Conservation (phyloP, 2,797 vertebrate species). For the Melanotaenia trifasciata region DNA sequence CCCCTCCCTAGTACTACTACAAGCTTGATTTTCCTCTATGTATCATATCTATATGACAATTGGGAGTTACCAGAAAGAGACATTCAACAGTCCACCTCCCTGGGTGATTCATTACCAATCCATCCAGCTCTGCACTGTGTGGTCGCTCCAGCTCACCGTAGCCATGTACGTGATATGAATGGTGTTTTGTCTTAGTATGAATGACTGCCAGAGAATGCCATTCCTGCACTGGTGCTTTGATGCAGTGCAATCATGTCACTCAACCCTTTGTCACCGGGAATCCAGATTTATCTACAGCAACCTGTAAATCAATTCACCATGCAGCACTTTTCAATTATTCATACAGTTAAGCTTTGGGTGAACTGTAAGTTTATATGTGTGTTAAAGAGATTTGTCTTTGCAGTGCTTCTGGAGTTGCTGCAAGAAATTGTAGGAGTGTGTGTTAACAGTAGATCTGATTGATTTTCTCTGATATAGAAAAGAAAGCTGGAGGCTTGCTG, state of each 20-base stretch:
- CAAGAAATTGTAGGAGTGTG: constrained; percentile 40
- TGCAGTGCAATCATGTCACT: constrained; percentile 54
- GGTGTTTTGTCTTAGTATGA: constrained; percentile 75
- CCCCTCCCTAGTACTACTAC: constrained; percentile 14
- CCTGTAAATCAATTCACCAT: constrained; percentile 59
- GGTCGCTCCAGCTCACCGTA: constrained; percentile 73
- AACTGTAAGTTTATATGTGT: constrained; percentile 41
- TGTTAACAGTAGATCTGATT: constrained; percentile 59
- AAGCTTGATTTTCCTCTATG: constrained; percentile 47
- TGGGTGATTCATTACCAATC: constrained; percentile 78
- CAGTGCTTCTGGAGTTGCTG: constrained; percentile 36
- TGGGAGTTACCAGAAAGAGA: constrained; percentile 71
- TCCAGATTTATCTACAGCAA: constrained; percentile 63
- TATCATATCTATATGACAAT: constrained; percentile 61
- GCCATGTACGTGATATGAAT: constrained; percentile 79
- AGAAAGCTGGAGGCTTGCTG: constrained; percentile 35
- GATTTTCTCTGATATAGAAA: constrained; percentile 53
- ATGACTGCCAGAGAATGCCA: constrained; percentile 70
- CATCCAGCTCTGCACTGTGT: constrained; percentile 73
- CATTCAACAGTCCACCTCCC: constrained; percentile 79
- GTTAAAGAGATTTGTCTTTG: constrained; percentile 48
- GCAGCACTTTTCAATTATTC: constrained; percentile 73
- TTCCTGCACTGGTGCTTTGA: constrained; percentile 64
- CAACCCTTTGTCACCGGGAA: constrained; percentile 46
- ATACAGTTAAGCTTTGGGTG: constrained; percentile 43